Conservation (phyloP, 2,113 vertebrate species). For the Xiphophorus maculatus region DNA sequence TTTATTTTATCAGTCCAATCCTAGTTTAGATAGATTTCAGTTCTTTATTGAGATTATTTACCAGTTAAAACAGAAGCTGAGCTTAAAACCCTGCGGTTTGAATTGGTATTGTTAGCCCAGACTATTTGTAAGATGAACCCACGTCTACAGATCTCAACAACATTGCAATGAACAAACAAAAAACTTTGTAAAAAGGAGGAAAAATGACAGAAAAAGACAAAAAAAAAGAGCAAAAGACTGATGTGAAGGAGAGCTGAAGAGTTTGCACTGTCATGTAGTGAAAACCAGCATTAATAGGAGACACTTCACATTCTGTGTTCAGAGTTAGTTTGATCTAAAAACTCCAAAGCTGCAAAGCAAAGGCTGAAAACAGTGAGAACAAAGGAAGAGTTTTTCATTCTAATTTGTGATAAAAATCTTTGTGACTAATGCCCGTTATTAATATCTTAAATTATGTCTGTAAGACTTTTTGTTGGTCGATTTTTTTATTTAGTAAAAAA, state of each 20-base stretch:
- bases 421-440: not conserved
- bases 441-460: not conserved
- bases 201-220: not conserved
- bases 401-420: not conserved
- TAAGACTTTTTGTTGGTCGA: too few species aligned
- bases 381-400: slow-evolving; percentile 1
- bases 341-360: slow-evolving; percentile 90
- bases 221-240: slow-evolving; percentile 10
- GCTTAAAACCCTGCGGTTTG: not conserved
- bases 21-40: too few species aligned
- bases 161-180: not conserved
- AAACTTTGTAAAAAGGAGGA: not conserved
- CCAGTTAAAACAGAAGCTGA: not conserved
- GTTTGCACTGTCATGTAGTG: not conserved
- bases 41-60: not conserved
- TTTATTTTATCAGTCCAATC: too few species aligned
- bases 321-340: slow-evolving; percentile 71
- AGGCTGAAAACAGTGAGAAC: slow-evolving; percentile 20
- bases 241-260: not conserved
- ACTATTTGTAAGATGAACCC: not conserved
- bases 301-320: not conserved
- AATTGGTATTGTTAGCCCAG: not conserved
- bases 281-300: not conserved
- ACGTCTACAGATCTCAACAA: not conserved
- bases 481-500: too few species aligned